A percentile compares a stretch with the other conserved stretches of the same genome.
These are phyloP conservation scores for Adelognathus sp. DNA, from an alignment of 2,888 invertebrate species.

Conservation along the genomic window DNA sequence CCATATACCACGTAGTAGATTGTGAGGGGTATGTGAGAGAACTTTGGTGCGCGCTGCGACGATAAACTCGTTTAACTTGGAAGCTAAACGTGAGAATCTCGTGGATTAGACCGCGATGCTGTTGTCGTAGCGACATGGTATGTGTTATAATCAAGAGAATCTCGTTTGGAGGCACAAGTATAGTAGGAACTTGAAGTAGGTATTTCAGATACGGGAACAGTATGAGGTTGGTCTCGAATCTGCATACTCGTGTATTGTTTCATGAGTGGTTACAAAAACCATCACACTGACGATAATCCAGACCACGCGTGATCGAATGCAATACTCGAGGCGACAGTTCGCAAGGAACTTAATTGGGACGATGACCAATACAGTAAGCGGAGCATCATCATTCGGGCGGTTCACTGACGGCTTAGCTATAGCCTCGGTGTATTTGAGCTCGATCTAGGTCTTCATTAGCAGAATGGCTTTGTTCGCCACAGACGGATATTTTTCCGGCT, in stretches of 20 bases:
- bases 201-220: background rate
- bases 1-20: background rate
- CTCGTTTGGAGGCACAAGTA: background rate
- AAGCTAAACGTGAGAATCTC: background rate
- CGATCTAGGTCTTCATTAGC: background rate
- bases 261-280: background rate
- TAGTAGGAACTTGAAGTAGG: background rate
- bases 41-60: background rate
- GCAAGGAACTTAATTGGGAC: no score
- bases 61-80: conserved; percentile 6
- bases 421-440: conserved; percentile 1
- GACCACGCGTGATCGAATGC: no score
- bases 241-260: background rate
- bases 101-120: background rate
- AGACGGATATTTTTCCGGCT: conserved; percentile 61
- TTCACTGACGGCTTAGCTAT: conserved; percentile 34
- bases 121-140: background rate
- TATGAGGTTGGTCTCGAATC: background rate
- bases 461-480: background rate
- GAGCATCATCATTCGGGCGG: conserved; percentile 36
- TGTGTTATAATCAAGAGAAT: background rate
- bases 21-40: background rate
- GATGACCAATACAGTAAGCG: conserved; percentile 55
- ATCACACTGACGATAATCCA: no score
- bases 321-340: background rate